phyloP scores from a whole-genome alignment of 2,113 vertebrate species.

The Epinephelus cyanopodus region DNA sequence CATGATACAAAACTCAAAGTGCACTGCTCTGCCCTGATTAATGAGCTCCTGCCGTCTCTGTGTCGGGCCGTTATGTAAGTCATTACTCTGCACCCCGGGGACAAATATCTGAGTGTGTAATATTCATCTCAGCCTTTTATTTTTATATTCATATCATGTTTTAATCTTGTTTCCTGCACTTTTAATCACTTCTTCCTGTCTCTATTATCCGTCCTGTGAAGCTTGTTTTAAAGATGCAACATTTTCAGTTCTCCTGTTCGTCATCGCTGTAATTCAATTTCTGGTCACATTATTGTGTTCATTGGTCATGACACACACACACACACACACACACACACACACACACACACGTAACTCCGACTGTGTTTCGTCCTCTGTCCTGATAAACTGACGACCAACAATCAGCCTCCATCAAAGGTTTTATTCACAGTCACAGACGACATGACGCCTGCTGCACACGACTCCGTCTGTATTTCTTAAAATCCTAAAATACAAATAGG shows the following conservation, averaged over 20 bases:
- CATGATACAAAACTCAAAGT: too few relatives aligned
- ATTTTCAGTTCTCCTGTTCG: background rate
- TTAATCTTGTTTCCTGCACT: background rate
- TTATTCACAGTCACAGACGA: conserved; percentile 16
- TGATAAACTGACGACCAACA: conserved; percentile 20
- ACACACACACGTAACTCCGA: background rate
- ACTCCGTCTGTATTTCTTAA: conserved; percentile 25
- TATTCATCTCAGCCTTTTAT: background rate
- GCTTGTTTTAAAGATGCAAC: background rate
- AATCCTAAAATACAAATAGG: conserved; percentile 28
- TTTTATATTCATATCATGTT: background rate
- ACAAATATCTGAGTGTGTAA: too few relatives aligned
- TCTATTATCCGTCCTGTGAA: background rate
- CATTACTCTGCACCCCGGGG: background rate
- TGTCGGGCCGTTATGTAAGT: too few relatives aligned
- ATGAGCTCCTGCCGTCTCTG: too few relatives aligned
- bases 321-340: background rate
- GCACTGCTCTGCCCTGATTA: too few relatives aligned
- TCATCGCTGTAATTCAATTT: background rate
- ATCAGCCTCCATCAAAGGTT: conserved; percentile 5
- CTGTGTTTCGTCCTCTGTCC: background rate
- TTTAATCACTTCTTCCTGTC: background rate
- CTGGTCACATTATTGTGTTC: background rate
- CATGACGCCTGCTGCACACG: conserved; percentile 8
- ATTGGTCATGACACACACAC: too few relatives aligned